Base-by-base conservation (phyloP, 1,140 invertebrate species). In the Drosophila aff. region DNA sequence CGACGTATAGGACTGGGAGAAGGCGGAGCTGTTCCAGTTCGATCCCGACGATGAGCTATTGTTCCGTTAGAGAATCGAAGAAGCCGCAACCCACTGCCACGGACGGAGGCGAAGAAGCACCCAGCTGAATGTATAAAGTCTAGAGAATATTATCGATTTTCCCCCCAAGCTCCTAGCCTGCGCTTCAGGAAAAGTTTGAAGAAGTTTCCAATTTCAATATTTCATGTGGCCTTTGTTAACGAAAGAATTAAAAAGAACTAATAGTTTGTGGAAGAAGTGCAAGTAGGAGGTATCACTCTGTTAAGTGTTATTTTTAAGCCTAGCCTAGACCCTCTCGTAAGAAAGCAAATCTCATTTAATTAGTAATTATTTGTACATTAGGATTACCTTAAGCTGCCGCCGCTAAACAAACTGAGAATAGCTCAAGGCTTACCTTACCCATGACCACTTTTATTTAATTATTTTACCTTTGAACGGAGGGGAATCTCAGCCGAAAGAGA, bases 1-100 rank as follows among this genome's bases (percentile, higher is more conserved):
- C 71, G 92, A 93, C 72, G 92, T 93, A 92, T 93, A 93, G 91
- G 82, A 92, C 28, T 89, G 91, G 91, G 87, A 89, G 80, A 91
- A 92, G 57, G 77, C 82, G 79, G 91, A 92, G 49, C 71, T 85
- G 31, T 87, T 86, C 72, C 84, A 85, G 63, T 87, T 87, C 69
- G 84, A 87, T 69, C 81, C 84, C 72, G 86, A 92, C 50, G 91
- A 91, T 62, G 82, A 90, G 67, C 73, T 89, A 49, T 59, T 91
- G 55, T 87, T 91, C 63, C 86, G 81, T 50, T 82, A 47, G 74
- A 44, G 31, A 33, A 40, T 21, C 36, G 57, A 28, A n/a, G 47
- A 28, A 26, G 52, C 50, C 43, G 21, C 46, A 11, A 63, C 21
- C 38, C 69, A 72, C 67, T 73, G 69, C 71, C 67, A 73, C 33